These are phyloP conservation scores for Trichosurus vulpecula DNA, from an alignment of 2,797 vertebrate species.

Conservation along the genomic window DNA sequence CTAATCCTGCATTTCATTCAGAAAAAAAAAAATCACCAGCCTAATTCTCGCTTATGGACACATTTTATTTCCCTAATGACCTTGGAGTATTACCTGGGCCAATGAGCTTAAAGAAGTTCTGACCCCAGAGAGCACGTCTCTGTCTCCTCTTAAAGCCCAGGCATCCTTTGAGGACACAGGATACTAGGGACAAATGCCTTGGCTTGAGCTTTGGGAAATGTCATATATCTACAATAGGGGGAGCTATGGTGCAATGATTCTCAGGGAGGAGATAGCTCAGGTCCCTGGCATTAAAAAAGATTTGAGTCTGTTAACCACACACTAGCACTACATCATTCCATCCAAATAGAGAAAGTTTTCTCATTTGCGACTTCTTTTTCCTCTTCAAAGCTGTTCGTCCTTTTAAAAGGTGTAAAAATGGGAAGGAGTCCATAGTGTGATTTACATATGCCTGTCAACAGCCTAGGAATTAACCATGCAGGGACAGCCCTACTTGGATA, in stretches of 20 bases:
- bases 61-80: neutral
- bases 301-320: neutral
- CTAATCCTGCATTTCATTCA: neutral
- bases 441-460: neutral
- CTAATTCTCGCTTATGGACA: neutral
- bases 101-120: neutral
- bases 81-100: neutral
- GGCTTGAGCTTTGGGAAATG: neutral
- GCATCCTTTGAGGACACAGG: neutral
- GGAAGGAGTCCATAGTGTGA: neutral
- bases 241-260: neutral
- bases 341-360: neutral
- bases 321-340: neutral
- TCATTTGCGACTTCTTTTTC: neutral
- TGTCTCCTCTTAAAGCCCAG: neutral
- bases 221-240: neutral
- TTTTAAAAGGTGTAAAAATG: neutral
- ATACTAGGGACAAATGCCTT: neutral
- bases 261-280: neutral
- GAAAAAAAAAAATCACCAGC: neutral
- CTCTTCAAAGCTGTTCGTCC: neutral
- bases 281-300: neutral
- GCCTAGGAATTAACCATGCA: neutral
- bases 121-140: neutral
- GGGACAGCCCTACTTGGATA: neutral